Base-by-base conservation (phyloP, 2,113 vertebrate species). In the Meriones unguiculatus region DNA sequence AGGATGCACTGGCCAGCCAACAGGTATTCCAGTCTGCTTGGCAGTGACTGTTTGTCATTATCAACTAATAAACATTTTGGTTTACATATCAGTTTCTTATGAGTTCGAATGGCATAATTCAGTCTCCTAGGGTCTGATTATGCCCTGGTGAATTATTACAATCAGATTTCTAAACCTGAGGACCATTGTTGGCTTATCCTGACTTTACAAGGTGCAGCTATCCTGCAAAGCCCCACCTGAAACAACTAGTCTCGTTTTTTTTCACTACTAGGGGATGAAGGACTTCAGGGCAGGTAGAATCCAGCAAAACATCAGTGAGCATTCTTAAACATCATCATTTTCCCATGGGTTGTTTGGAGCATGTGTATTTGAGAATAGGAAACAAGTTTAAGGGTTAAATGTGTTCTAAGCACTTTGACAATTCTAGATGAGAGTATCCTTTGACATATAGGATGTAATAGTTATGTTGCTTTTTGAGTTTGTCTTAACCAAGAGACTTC, bases 11-110 rank as follows among this genome's bases (percentile, higher is more conserved):
- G 86, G 93, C 77, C 86, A 95, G 89, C 90, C 1, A 52, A 87
- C 89, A 87, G 70, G 67, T 95, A 73, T 93, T 90, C 50, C 10
- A 4, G 94, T 97, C 82, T 84, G 94, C 77, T 91, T 96, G 93
- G 95, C 89, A 95, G 95, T 95, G 93, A 87, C 32, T 3, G 62
- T 46, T 97, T 94, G 82, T 90, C 93, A 50, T 57, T 96, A 85
- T 91, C 93, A 97, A 97, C 92, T 93, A 76, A 84, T 96, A 91
- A 91, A 76, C 59, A 35, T 93, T 97, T 76, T 97, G 92, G 24
- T 89, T 97, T 95, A 76, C 90, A 64, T 96, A 52, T 95, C 87
- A 92, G 87, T 77, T 82, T 95, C 91, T 96, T 80, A 18, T 93
- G 94, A 96, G 64, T 95, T 96, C 88, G 87, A 78, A 93, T 94